These are phyloP conservation scores for Mastomys coucha DNA, from an alignment of 2,113 vertebrate species.

Conservation along the genomic window DNA sequence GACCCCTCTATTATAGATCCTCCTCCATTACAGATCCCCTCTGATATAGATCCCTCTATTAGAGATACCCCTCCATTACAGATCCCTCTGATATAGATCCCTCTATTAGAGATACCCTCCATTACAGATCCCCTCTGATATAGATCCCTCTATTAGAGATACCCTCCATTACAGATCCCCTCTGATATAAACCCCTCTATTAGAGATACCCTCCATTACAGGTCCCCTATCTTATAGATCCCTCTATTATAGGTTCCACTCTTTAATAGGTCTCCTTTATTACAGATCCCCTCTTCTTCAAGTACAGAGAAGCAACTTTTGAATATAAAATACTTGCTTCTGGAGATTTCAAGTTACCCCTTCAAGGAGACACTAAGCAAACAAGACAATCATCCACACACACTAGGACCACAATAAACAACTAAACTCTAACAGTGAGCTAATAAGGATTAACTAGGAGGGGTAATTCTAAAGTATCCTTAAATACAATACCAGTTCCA, in stretches of 20 bases:
- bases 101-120: background rate
- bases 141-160: background rate
- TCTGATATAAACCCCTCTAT: no score
- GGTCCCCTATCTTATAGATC: no score
- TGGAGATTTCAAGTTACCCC: background rate
- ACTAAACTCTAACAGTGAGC: background rate
- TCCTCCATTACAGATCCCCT: no score
- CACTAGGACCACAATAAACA: background rate
- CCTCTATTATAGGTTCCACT: background rate
- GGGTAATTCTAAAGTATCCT: background rate
- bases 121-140: background rate
- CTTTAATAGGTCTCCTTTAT: background rate
- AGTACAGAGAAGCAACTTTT: conserved; percentile 4
- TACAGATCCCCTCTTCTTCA: background rate
- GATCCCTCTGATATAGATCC: background rate
- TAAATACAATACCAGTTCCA: background rate
- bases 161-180: background rate
- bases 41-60: background rate
- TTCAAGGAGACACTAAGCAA: background rate
- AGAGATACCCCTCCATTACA: background rate
- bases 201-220: background rate
- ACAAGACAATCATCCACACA: background rate
- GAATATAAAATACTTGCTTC: background rate
- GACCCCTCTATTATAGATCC: background rate
- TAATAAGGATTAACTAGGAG: background rate